Evolutionary conservation across 1,140 invertebrate species (phyloP), one percentile per base, ranked within the genome.

Genomic region (Megathymus violae): DNA sequence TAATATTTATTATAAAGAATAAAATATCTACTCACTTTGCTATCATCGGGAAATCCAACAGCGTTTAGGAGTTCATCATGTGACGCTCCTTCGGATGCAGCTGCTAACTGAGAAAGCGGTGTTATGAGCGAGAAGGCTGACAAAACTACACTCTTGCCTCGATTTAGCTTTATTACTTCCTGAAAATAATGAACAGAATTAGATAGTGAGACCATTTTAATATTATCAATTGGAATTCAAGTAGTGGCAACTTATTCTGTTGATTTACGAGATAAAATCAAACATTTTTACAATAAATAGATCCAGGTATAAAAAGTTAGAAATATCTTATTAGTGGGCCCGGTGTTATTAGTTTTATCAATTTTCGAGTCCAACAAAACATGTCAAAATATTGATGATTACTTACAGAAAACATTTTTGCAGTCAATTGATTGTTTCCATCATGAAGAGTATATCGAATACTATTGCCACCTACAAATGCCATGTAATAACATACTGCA

Each of bases 61-160:
- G 43, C 64, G 5, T 58, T 65, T 6, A 79, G 48, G 5, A 79
- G n/a, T 60, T 72, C 67, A 25, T 76, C 74, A 31, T 79, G 76
- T 0, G 74, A 68, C 4, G 16, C 38, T 2, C 67, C 76, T 1
- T 47, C 69, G 0, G 76, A 69, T 6, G 76, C 76, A n/a, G 70
- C 19, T 15, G 62, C 52, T 1, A 79, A 40, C 13, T 74, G 69
- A 2, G 69, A 71, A 6, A 79, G 47, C 0, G 76, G 71, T 4
- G 71, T 41, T 36, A 79, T 40, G 6, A 74, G 71, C 1, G 76
- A 76, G 62, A 72, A 76, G 1, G 71, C 74, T 6, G 76, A 79
- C 16, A 79, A 22, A 7, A 76, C 64, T 6, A 79, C 48, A 51
- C 69, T 79, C 16, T 76, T 67, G 1, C 40, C 48, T 6, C 52